Conservation (phyloP, 2,113 vertebrate genomes). For the Sander lucioperca region DNA sequence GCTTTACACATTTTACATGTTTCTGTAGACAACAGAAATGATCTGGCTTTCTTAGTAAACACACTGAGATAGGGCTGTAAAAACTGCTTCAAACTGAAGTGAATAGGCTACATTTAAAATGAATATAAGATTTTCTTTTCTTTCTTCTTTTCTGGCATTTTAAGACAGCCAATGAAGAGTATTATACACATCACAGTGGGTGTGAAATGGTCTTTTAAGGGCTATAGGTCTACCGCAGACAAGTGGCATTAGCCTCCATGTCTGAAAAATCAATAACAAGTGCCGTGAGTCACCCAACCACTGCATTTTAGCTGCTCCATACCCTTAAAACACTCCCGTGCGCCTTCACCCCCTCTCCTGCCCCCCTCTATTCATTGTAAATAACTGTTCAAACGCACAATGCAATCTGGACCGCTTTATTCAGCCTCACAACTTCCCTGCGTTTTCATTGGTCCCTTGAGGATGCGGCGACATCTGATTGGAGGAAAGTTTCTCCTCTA, state of each 20-base stretch:
- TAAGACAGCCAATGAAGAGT: background rate
- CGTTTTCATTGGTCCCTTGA: conserved; percentile 75
- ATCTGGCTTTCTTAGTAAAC: background rate
- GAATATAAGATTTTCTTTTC: background rate
- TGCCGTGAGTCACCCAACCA: conserved; percentile 32
- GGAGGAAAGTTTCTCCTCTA: conserved; percentile 80
- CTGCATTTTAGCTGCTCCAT: conserved; percentile 37
- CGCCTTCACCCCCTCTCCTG: conserved; percentile 1
- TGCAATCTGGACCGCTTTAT: conserved; percentile 75
- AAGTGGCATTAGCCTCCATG: conserved; percentile 34
- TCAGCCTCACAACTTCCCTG: conserved; percentile 72
- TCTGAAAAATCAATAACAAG: conserved; percentile 62
- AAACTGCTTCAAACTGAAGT: background rate
- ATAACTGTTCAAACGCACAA: conserved; percentile 79
- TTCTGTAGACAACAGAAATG: background rate
- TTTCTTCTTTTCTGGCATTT: conserved; percentile 14
- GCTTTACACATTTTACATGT: background rate
- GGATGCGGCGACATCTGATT: conserved; percentile 81
- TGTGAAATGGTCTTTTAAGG: conserved; percentile 29
- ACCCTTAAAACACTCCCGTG: conserved; percentile 18
- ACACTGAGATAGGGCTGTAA: background rate
- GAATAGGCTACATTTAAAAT: background rate
- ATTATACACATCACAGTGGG: background rate
- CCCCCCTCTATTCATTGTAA: conserved; percentile 61
- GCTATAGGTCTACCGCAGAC: conserved; percentile 9